Percentiles rank a stretch among this genome's conserved stretches.
Conservation (phyloP, 2,797 vertebrate species). For the Tenualosa ilisha region DNA sequence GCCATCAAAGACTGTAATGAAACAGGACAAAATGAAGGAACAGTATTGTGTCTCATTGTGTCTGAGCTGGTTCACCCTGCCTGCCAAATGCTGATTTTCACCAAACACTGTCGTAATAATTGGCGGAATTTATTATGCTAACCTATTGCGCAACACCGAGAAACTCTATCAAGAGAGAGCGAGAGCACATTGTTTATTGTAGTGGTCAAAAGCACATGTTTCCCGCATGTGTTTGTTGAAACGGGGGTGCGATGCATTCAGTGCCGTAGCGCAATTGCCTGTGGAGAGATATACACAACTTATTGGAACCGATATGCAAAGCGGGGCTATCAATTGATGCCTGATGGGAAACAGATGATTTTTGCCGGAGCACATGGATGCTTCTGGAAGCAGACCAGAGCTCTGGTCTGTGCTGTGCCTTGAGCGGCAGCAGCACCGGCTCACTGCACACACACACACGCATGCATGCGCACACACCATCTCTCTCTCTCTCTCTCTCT, state of each 20-base stretch:
- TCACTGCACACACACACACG: background rate
- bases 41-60: background rate
- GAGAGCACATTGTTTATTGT: conserved; percentile 39
- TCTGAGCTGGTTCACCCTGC: conserved; percentile 11
- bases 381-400: conserved; percentile 58
- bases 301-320: conserved; percentile 45
- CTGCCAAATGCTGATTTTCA: conserved; percentile 25
- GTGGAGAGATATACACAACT: conserved; percentile 58
- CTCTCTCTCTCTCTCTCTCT: background rate
- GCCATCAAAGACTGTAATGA: background rate
- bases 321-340: conserved; percentile 55
- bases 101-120: background rate
- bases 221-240: conserved; percentile 53
- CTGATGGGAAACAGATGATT: conserved; percentile 60
- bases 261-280: conserved; percentile 58
- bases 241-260: conserved; percentile 55
- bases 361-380: conserved; percentile 46
- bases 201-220: conserved; percentile 52
- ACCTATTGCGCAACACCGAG: background rate
- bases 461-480: background rate
- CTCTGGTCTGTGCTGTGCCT: conserved; percentile 30
- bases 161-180: background rate
- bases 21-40: background rate
- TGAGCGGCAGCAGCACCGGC: conserved; percentile 8
- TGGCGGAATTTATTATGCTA: conserved; percentile 21